Percentiles rank a stretch among this genome's conserved stretches.
Evolutionary conservation across 2,113 vertebrate genomes (phyloP).

Genomic region (Epinephelus lanceolatus): DNA sequence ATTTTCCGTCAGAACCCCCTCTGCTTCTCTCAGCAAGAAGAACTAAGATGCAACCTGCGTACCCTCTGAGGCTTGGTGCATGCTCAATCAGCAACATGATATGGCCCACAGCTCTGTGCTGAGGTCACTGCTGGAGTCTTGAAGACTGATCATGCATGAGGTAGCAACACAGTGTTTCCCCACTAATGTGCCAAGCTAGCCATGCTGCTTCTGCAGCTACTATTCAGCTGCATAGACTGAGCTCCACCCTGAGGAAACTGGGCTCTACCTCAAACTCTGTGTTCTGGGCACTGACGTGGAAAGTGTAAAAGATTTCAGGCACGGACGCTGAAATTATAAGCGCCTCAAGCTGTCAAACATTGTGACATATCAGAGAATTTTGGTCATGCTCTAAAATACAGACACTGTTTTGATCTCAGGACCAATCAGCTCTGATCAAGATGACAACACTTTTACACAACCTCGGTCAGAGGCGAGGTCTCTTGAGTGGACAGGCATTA

Average conservation of each 20-base stretch:
- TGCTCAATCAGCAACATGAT: conserved; percentile 77
- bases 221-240: conserved; percentile 35
- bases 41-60: conserved; percentile 67
- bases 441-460: conserved; percentile 41
- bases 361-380: conserved; percentile 32
- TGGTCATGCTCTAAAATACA: conserved; percentile 2
- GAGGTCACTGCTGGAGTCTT: conserved; percentile 72
- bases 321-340: not conserved
- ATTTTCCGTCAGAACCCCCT: conserved; percentile 63
- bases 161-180: conserved; percentile 58
- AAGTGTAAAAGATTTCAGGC: conserved; percentile 16
- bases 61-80: conserved; percentile 68
- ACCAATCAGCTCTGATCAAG: conserved; percentile 60
- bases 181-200: conserved; percentile 48
- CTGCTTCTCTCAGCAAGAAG: conserved; percentile 51
- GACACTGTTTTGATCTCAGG: conserved; percentile 36
- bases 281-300: conserved; percentile 19
- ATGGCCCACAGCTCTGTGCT: conserved; percentile 65
- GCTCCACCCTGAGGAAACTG: conserved; percentile 52
- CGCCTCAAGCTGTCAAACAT: conserved; percentile 27
- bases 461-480: conserved; percentile 28
- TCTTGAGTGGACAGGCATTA: conserved; percentile 57
- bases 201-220: conserved; percentile 40
- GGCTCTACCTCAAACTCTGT: conserved; percentile 29
- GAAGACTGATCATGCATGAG: conserved; percentile 68